Evolutionary conservation across 2,888 invertebrate genomes (phyloP).

Genomic region (Apamea epomidion): DNA sequence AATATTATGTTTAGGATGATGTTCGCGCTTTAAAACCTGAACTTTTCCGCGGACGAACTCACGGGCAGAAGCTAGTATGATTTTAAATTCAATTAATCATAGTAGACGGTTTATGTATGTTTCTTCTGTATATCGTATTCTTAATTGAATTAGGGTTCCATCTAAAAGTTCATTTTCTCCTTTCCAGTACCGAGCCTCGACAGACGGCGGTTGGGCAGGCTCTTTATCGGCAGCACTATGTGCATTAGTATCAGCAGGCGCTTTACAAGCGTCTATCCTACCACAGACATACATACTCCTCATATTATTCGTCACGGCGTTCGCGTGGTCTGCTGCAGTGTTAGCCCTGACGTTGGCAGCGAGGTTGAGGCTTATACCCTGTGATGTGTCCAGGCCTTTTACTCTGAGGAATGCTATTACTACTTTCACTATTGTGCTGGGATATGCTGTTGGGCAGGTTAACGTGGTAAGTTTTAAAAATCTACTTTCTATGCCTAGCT

Average conservation of each 20-base stretch:
- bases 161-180: neutral
- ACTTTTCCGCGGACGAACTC: too few species aligned
- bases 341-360: slow-evolving; percentile 96
- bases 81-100: neutral
- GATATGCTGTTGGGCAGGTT: slow-evolving; percentile 97
- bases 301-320: slow-evolving; percentile 96
- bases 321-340: slow-evolving; percentile 97
- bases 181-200: slow-evolving; percentile 95
- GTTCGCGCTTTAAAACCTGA: too few species aligned
- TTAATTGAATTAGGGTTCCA: neutral
- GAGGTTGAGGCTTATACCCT: slow-evolving; percentile 95
- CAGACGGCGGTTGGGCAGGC: slow-evolving; percentile 96
- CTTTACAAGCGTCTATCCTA: slow-evolving; percentile 94
- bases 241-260: slow-evolving; percentile 94
- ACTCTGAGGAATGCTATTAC: slow-evolving; percentile 96
- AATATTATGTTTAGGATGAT: too few species aligned
- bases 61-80: neutral
- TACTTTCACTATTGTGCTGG: slow-evolving; percentile 95
- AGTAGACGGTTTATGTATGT: neutral
- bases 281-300: slow-evolving; percentile 96
- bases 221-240: slow-evolving; percentile 94
- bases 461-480: slow-evolving; percentile 94
- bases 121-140: neutral
- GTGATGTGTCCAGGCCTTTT: slow-evolving; percentile 96
- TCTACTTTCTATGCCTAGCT: neutral